These are phyloP conservation scores for Pygmarrhopalites habei DNA, from an alignment of 1,140 invertebrate species.

Conservation along the genomic window DNA sequence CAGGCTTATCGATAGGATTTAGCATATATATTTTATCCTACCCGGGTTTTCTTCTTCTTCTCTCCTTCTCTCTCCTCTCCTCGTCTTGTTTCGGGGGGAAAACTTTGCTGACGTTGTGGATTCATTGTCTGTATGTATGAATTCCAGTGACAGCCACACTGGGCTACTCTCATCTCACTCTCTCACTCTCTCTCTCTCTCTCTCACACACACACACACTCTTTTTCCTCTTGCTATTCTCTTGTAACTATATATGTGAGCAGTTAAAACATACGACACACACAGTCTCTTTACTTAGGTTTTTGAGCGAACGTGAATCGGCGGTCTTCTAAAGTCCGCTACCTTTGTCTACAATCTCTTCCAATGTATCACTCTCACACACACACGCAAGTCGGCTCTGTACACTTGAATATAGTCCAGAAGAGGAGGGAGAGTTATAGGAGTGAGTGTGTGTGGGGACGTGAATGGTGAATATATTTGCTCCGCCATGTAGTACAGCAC, in stretches of 20 bases:
- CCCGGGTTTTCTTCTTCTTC: conserved; percentile 12
- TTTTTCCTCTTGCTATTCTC: no score
- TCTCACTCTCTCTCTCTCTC: neutral
- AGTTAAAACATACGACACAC: no score
- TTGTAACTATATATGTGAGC: neutral
- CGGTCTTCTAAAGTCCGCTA: neutral
- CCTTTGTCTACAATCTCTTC: neutral
- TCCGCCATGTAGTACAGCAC: no score
- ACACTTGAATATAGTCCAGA: no score
- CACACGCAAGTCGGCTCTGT: conserved; percentile 6
- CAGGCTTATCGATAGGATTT: conserved; percentile 37
- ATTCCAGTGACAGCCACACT: neutral
- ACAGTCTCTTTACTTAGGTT: no score
- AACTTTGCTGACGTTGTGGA: conserved; percentile 29
- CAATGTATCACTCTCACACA: neutral
- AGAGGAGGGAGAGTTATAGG: neutral
- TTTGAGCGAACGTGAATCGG: no score
- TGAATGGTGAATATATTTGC: no score
- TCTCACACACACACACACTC: neutral
- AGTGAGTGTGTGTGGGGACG: no score
- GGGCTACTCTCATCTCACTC: no score
- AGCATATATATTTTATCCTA: conserved; percentile 26
- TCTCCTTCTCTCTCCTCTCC: neutral
- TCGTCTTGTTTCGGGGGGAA: neutral
- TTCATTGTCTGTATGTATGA: conserved; percentile 8